Percentiles rank a stretch among this genome's conserved stretches.
Evolutionary conservation across 2,797 vertebrate species (phyloP).

Genomic region (Emydoidea blandingii): DNA sequence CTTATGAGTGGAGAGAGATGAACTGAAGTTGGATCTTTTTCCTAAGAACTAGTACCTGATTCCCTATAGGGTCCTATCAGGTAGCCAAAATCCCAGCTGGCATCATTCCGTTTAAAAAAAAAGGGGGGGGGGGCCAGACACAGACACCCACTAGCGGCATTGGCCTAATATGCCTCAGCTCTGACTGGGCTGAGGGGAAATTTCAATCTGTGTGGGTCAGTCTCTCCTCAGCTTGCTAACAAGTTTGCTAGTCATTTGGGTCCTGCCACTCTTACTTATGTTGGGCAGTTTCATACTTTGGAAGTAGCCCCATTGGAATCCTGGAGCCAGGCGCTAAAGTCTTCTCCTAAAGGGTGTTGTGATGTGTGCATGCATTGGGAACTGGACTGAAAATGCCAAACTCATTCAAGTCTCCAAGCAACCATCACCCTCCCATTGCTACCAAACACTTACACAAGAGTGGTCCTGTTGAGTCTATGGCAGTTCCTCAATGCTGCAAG

Average conservation of each 20-base stretch:
- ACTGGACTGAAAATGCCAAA: background rate
- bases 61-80: background rate
- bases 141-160: background rate
- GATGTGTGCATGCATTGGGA: background rate
- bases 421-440: background rate
- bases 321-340: background rate
- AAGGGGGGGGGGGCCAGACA: no score
- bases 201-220: background rate
- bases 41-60: accelerated
- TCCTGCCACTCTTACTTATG: background rate
- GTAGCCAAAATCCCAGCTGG: accelerated
- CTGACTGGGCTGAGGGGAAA: background rate
- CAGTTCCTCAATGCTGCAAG: background rate
- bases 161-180: background rate
- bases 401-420: background rate
- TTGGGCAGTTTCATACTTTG: background rate
- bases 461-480: accelerated
- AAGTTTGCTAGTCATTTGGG: background rate
- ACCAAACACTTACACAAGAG: background rate
- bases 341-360: background rate
- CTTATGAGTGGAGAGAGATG: accelerated
- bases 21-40: accelerated
- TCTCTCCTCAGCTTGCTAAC: background rate
- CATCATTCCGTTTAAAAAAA: accelerated
- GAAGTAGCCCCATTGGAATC: background rate